A percentile compares a stretch with the other conserved stretches of the same genome.
These are phyloP conservation scores for Pelosia muscerda DNA, from an alignment of 2,888 invertebrate genomes.

Conservation along the genomic window DNA sequence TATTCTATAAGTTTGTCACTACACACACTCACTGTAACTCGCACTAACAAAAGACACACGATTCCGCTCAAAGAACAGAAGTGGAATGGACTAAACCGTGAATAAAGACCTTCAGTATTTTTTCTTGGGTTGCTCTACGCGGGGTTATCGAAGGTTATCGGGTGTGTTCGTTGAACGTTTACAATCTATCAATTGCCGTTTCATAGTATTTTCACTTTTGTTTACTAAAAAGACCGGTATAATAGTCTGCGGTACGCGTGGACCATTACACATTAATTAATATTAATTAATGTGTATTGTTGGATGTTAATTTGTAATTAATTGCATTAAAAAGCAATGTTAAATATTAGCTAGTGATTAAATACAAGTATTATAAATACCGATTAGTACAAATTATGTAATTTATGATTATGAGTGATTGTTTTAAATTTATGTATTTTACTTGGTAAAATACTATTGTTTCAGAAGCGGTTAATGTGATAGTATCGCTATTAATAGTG, in stretches of 20 bases:
- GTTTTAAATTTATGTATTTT: background rate
- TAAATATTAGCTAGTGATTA: background rate
- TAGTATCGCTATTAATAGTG: background rate
- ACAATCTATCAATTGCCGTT: slow-evolving; percentile 6
- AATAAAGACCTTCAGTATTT: slow-evolving; percentile 55
- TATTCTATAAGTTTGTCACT: slow-evolving; percentile 10
- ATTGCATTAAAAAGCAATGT: background rate
- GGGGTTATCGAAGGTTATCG: slow-evolving; percentile 63
- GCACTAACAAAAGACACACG: background rate
- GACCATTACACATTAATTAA: background rate
- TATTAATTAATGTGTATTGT: background rate
- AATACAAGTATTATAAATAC: background rate
- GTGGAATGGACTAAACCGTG: slow-evolving; percentile 49
- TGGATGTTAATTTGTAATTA: background rate
- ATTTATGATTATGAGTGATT: background rate
- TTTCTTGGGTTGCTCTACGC: slow-evolving; percentile 39
- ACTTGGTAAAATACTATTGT: background rate
- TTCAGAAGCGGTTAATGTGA: background rate
- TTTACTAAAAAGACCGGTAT: background rate
- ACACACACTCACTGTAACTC: slow-evolving; percentile 12
- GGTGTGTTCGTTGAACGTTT: slow-evolving; percentile 28
- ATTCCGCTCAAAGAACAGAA: slow-evolving; percentile 43
- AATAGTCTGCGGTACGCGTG: background rate
- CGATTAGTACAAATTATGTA: background rate
- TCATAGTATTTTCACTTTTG: background rate